These are phyloP conservation scores for Drosophila prosaltans DNA, from an alignment of 1,140 invertebrate species.

Conservation along the genomic window DNA sequence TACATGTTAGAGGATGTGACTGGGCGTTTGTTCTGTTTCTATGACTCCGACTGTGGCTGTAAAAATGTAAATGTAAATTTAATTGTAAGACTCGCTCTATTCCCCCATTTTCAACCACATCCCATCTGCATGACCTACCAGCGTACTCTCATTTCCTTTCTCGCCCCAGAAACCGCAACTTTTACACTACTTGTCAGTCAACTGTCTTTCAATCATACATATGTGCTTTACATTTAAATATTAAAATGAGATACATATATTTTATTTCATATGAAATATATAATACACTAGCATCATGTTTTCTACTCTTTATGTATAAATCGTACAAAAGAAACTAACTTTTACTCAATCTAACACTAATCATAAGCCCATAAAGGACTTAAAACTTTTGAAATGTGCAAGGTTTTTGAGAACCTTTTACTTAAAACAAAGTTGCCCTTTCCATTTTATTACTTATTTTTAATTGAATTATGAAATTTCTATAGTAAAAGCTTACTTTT, in stretches of 20 bases:
- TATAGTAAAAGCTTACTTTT: too few relatives aligned
- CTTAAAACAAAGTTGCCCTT: too few relatives aligned
- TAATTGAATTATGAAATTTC: too few relatives aligned
- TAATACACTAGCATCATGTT: background rate
- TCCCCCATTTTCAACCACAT: background rate
- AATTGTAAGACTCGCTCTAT: slow-evolving; percentile 55
- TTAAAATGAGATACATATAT: background rate
- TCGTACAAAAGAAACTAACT: too few relatives aligned
- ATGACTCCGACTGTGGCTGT: slow-evolving; percentile 39
- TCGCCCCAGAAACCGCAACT: background rate
- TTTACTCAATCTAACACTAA: too few relatives aligned
- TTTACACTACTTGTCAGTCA: slow-evolving; percentile 8
- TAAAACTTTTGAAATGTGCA: too few relatives aligned
- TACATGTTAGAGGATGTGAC: slow-evolving; percentile 46
- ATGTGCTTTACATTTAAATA: slow-evolving; percentile 1
- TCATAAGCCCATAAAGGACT: too few relatives aligned
- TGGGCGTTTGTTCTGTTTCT: background rate
- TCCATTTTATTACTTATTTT: too few relatives aligned
- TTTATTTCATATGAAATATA: background rate
- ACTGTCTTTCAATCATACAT: slow-evolving; percentile 5
- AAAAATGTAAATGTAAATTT: slow-evolving; percentile 65
- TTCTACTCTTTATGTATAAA: too few relatives aligned
- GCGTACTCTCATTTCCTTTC: background rate
- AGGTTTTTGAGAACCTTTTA: too few relatives aligned
- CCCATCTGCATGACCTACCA: background rate